Percentiles rank a stretch among this genome's conserved stretches.
Conservation (phyloP, 1,140 invertebrate species). For the Achatina immaculata region DNA sequence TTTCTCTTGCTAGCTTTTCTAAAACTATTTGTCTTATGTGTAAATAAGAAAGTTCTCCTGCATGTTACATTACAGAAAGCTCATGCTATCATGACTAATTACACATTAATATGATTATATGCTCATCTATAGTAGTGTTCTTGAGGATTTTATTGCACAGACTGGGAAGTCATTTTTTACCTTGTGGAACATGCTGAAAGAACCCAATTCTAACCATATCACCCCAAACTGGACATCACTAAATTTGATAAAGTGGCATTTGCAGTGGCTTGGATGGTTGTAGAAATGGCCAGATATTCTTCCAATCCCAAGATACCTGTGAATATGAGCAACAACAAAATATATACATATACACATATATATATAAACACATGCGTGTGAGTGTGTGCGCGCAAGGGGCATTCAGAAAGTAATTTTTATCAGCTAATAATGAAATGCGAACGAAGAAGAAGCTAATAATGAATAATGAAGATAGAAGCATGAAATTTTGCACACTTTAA, state of each 20-base stretch:
- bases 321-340: neutral
- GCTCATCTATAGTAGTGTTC: too few relatives aligned
- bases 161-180: neutral
- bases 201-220: slow-evolving; percentile 10
- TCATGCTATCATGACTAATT: too few relatives aligned
- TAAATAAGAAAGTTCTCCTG: too few relatives aligned
- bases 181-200: slow-evolving; percentile 19
- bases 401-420: neutral
- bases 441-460: neutral
- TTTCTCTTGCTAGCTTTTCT: too few relatives aligned
- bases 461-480: too few relatives aligned
- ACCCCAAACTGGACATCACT: neutral
- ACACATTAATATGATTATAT: too few relatives aligned
- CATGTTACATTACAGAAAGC: too few relatives aligned
- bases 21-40: too few relatives aligned
- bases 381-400: neutral
- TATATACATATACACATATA: neutral
- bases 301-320: neutral
- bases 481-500: too few relatives aligned
- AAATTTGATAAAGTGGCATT: slow-evolving; percentile 12
- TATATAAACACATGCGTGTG: neutral
- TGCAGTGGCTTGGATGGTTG: neutral
- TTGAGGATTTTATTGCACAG: neutral
- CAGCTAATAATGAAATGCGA: neutral
- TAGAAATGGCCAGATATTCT: slow-evolving; percentile 12